phyloP scores from a whole-genome alignment of 2,888 invertebrate genomes.

The Trissolcus japonicus region DNA sequence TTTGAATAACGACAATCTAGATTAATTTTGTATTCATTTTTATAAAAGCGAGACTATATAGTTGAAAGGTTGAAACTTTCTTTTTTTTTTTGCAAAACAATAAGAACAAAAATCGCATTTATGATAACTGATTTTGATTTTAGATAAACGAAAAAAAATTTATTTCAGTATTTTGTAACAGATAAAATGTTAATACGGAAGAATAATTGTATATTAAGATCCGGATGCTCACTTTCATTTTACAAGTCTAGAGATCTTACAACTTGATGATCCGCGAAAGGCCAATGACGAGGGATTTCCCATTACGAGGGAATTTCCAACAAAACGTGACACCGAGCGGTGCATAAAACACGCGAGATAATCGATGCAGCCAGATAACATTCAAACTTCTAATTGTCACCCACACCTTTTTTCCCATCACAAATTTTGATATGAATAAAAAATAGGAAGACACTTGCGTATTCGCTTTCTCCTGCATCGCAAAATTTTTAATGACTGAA shows the following conservation, averaged over 20 bases:
- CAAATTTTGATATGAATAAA: background rate
- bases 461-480: background rate
- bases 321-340: constrained; percentile 11
- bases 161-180: background rate
- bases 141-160: no score
- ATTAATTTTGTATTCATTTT: no score
- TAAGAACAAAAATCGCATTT: no score
- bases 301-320: constrained; percentile 25
- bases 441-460: background rate
- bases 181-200: constrained; percentile 7
- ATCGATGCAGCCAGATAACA: constrained; percentile 14
- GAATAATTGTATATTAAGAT: constrained; percentile 15
- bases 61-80: no score
- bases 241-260: constrained; percentile 23
- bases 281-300: constrained; percentile 28
- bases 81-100: no score
- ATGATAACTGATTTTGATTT: no score
- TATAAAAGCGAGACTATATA: no score
- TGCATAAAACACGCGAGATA: background rate
- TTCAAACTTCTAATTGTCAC: background rate
- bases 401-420: background rate
- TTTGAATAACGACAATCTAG: no score
- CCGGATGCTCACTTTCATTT: constrained; percentile 25
- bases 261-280: constrained; percentile 29
- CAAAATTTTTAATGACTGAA: background rate